These are phyloP conservation scores for Pediacus dermestoides DNA, from an alignment of 2,888 invertebrate genomes.

Conservation along the genomic window DNA sequence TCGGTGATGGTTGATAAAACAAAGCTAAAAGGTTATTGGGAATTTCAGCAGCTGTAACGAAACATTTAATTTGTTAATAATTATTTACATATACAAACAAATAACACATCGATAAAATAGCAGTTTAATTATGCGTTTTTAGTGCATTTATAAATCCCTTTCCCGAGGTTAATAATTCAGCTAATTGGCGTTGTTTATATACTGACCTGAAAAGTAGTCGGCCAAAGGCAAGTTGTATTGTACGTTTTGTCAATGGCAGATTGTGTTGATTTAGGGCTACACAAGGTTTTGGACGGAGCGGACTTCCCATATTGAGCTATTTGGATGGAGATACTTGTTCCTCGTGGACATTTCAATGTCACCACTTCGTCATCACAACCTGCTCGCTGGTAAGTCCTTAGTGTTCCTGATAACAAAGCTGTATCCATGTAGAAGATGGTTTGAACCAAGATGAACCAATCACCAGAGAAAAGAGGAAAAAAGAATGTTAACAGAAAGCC, in stretches of 20 bases:
- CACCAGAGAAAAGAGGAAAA: conserved; percentile 2
- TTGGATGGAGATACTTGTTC: conserved; percentile 88
- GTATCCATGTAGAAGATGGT: conserved; percentile 40
- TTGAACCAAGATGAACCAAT: too few relatives aligned
- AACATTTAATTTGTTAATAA: too few relatives aligned
- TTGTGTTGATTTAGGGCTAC: conserved; percentile 37
- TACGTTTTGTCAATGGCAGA: conserved; percentile 50
- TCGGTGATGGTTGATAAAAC: too few relatives aligned
- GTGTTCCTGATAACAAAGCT: conserved; percentile 87
- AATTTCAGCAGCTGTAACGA: too few relatives aligned
- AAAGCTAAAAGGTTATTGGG: too few relatives aligned
- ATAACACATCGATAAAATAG: too few relatives aligned
- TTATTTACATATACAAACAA: too few relatives aligned
- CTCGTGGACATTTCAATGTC: conserved; percentile 82
- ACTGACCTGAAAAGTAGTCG: conserved; percentile 74
- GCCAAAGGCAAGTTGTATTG: conserved; percentile 72
- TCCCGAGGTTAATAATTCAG: too few relatives aligned
- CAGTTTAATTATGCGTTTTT: too few relatives aligned
- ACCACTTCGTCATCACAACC: conserved; percentile 90
- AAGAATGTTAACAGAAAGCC: too few relatives aligned
- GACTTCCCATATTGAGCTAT: conserved; percentile 85
- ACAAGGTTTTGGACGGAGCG: conserved; percentile 41
- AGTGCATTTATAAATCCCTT: too few relatives aligned
- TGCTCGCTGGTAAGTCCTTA: conserved; percentile 85
- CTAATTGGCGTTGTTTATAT: too few relatives aligned